Evolutionary conservation across 2,113 vertebrate genomes (phyloP).

Genomic region (Scytalopus superciliaris): DNA sequence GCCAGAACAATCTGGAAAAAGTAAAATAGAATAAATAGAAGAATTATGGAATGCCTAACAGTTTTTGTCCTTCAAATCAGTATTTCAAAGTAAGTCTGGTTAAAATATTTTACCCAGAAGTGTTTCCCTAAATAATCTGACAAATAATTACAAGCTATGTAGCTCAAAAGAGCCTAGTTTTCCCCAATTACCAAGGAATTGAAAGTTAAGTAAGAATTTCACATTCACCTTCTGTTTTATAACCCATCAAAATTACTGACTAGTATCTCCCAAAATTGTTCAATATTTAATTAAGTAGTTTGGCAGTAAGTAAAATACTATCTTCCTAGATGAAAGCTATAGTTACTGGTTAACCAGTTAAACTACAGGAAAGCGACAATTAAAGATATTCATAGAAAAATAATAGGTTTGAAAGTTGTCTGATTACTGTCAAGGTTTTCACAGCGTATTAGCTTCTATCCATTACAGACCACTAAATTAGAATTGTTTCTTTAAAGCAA

Average conservation of each 20-base stretch:
- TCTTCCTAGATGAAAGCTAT: neutral
- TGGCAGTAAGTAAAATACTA: neutral
- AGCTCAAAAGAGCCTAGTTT: neutral
- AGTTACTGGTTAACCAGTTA: neutral
- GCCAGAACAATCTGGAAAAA: conserved; percentile 92
- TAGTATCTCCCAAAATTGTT: neutral
- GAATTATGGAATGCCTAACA: neutral
- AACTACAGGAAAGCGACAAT: neutral
- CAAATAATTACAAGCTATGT: neutral
- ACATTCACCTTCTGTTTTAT: neutral
- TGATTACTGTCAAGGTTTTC: neutral
- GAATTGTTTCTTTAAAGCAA: neutral
- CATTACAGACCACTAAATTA: neutral
- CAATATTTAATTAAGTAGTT: neutral
- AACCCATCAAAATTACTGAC: neutral
- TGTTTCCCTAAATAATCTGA: neutral
- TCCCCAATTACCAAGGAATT: neutral
- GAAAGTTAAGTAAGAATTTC: neutral
- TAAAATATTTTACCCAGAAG: neutral
- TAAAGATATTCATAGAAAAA: neutral
- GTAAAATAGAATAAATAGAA: neutral
- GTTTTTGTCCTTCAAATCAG: neutral
- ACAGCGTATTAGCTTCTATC: neutral
- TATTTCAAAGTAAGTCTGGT: neutral
- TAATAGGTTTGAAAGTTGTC: neutral